Percentiles rank a stretch among this genome's conserved stretches.
phyloP scores from a whole-genome alignment of 1,140 invertebrate species.

The Camponotus vicinus region DNA sequence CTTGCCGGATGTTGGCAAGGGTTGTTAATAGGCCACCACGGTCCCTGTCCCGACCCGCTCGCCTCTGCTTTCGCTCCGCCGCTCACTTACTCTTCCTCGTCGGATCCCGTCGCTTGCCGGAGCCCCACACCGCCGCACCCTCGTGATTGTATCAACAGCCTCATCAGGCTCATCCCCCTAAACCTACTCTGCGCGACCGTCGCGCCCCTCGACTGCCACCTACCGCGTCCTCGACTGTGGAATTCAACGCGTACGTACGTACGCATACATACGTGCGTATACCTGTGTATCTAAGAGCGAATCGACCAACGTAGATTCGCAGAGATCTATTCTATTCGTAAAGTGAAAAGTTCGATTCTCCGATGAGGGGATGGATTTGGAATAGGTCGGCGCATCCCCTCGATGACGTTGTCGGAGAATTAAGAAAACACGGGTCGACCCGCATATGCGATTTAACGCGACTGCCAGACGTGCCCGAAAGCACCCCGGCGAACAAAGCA shows the following conservation, averaged over 20 bases:
- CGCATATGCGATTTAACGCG: conserved; percentile 72
- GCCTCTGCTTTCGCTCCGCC: conserved; percentile 25
- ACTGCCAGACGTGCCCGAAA: conserved; percentile 55
- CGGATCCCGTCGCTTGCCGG: conserved; percentile 48
- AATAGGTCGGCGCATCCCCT: conserved; percentile 46
- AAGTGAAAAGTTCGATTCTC: background rate
- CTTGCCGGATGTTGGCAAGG: conserved; percentile 82
- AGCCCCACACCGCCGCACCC: conserved; percentile 60
- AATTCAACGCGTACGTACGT: conserved; percentile 63
- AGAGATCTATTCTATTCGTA: background rate
- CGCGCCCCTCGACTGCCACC: conserved; percentile 71
- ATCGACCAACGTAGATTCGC: conserved; percentile 27
- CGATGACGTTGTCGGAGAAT: conserved; percentile 68
- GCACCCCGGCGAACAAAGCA: conserved; percentile 26
- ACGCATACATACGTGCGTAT: background rate
- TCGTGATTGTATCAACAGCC: conserved; percentile 83
- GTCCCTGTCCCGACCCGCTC: conserved; percentile 60
- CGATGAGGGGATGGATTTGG: conserved; percentile 30
- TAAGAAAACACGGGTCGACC: conserved; percentile 75
- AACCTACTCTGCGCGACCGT: conserved; percentile 61
- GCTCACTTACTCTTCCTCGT: conserved; percentile 45
- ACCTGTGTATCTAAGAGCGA: background rate
- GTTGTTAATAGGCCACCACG: conserved; percentile 80
- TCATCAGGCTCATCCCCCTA: conserved; percentile 80
- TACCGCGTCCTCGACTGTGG: conserved; percentile 64